Evolutionary conservation across 2,113 vertebrate species (phyloP), one percentile per base, ranked within the genome.

Genomic region (Apodemus sylvaticus): DNA sequence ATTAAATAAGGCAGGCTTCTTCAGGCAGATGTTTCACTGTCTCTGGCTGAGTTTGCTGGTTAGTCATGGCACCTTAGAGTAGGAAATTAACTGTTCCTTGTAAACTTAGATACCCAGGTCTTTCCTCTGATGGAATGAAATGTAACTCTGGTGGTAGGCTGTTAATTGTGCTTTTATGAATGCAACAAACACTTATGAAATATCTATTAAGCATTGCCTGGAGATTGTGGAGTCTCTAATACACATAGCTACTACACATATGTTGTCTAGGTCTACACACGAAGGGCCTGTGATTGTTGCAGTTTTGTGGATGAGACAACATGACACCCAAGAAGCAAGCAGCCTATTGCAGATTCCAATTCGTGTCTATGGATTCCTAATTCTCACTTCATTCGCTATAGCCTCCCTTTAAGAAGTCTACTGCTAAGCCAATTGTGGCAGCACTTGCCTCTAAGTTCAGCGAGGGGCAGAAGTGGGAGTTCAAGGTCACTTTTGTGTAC

Each of bases 1-100:
- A 97, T 91, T 92, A 90, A 97, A 58, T 51, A 97, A 89, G 76
- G 36, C 95, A 91, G 90, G 45, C 78, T 91, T 95, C 22, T 4
- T 66, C 51, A 88, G 24, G 60, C 66, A 71, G 70, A 20, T 13
- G 36, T 87, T 97, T 74, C 93, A 64, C 86, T 45, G 55, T 91
- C 83, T 95, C 66, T 22, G 36, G 55, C 92, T 91, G 88, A 76
- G 45, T 92, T 91, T 89, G 90, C 76, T 26, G 31, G 77, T 66
- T 89, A 86, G 81, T 92, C 55, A 70, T 64, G 76, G 73, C 93
- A 64, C 70, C 90, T 94, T 26, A 53, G 82, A 81, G 31, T n/a
- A 62, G 36, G 39, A 94, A 89, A 86, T 86, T 60, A 78, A 95
- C 86, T 86, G 42, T 48, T 86, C 48, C 51, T 93, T 89, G 48